These are phyloP conservation scores for Typhlichthys subterraneus DNA, from an alignment of 2,797 vertebrate species.

Conservation along the genomic window DNA sequence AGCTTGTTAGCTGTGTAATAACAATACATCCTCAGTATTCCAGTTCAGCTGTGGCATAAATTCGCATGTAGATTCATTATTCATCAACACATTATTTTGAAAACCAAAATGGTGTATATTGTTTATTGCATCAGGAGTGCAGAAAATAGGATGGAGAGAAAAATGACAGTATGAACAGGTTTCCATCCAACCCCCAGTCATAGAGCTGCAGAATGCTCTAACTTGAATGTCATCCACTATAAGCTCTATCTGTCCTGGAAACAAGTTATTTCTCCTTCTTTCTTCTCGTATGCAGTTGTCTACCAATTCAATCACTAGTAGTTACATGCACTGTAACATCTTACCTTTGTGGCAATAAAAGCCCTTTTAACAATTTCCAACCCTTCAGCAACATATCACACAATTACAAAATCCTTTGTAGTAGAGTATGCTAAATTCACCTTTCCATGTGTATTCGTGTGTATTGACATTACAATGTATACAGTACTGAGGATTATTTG, in stretches of 20 bases:
- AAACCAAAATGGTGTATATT: slow-evolving; percentile 22
- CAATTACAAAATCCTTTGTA: slow-evolving; percentile 49
- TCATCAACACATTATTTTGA: slow-evolving; percentile 17
- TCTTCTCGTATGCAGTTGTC: slow-evolving; percentile 5
- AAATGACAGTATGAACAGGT: slow-evolving; percentile 16
- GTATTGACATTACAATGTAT: slow-evolving; percentile 28
- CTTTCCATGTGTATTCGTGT: slow-evolving; percentile 32
- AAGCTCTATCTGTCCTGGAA: slow-evolving; percentile 58
- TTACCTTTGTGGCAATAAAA: neutral
- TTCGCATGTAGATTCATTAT: slow-evolving; percentile 20
- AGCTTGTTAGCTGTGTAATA: slow-evolving; percentile 18
- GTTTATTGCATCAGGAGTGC: slow-evolving; percentile 32
- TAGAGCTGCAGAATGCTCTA: slow-evolving; percentile 63
- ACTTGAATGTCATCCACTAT: slow-evolving; percentile 44
- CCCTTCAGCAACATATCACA: slow-evolving; percentile 42
- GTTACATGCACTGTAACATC: slow-evolving; percentile 2
- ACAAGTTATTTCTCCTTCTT: slow-evolving; percentile 44
- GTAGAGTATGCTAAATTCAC: slow-evolving; percentile 47
- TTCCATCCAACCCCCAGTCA: slow-evolving; percentile 60
- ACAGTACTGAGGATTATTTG: slow-evolving; percentile 54
- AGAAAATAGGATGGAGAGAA: slow-evolving; percentile 26
- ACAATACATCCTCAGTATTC: slow-evolving; percentile 20
- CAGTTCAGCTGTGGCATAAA: slow-evolving; percentile 23
- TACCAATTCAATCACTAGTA: slow-evolving; percentile 14
- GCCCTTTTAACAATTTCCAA: slow-evolving; percentile 11